Conservation (phyloP, 37 sponge, comb jelly and placozoan species). For the Geodia barretti region DNA sequence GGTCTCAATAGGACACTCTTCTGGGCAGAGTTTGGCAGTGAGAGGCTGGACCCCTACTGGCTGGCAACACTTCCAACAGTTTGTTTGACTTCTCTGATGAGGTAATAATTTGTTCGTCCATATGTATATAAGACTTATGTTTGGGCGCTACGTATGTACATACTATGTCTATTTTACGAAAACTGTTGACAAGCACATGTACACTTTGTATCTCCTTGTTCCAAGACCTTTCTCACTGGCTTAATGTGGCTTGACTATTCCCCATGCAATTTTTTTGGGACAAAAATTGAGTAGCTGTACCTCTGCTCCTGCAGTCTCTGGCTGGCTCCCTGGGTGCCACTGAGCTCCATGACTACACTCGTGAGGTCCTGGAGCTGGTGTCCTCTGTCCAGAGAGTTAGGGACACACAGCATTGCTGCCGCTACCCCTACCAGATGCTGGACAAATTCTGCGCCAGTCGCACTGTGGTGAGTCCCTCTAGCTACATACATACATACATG, state of each 20-base stretch:
- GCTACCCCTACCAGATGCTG: conserved; percentile 65
- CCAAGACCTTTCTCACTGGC: too few relatives aligned
- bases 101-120: too few relatives aligned
- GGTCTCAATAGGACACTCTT: conserved; percentile 19
- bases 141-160: too few relatives aligned
- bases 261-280: too few relatives aligned
- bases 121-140: too few relatives aligned
- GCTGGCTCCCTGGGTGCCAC: conserved; percentile 5
- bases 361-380: neutral
- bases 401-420: conserved; percentile 46
- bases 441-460: conserved; percentile 74
- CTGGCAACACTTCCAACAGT: neutral
- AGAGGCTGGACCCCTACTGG: neutral
- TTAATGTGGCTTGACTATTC: too few relatives aligned
- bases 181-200: too few relatives aligned
- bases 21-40: conserved; percentile 9
- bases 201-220: too few relatives aligned
- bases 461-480: conserved; percentile 35
- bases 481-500: too few relatives aligned
- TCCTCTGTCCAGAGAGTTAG: neutral
- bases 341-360: conserved; percentile 11
- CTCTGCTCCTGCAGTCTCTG: neutral
- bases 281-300: too few relatives aligned
- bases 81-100: neutral
- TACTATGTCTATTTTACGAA: too few relatives aligned